Evolutionary conservation across 2,113 vertebrate species (phyloP).

Genomic region (Saguinus imperator): DNA sequence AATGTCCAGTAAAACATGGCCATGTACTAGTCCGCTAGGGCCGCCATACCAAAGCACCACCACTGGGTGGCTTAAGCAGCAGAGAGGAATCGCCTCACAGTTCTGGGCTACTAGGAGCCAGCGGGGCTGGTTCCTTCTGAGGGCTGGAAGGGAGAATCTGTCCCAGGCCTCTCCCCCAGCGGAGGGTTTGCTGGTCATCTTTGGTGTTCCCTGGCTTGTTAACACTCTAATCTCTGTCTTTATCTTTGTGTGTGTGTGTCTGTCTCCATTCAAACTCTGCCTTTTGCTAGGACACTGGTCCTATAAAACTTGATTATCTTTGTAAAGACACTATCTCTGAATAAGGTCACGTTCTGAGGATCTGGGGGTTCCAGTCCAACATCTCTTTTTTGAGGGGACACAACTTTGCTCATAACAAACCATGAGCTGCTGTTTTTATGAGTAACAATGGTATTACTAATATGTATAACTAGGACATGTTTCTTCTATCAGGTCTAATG

Average conservation of each 20-base stretch:
- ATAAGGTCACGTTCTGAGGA: not conserved
- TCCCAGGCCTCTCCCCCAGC: not conserved
- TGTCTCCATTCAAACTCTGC: not conserved
- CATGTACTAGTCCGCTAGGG: not conserved
- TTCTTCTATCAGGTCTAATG: not conserved
- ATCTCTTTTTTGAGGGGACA: not conserved
- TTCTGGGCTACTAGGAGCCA: not conserved
- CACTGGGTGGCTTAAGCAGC: not conserved
- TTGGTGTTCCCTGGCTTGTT: not conserved
- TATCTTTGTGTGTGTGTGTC: not conserved
- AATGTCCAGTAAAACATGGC: not conserved
- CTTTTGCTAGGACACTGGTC: not conserved
- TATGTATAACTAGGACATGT: not conserved
- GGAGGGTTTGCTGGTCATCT: not conserved
- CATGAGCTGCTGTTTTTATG: not conserved
- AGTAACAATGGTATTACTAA: not conserved
- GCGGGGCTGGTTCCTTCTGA: not conserved
- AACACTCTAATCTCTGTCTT: not conserved
- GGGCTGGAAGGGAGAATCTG: not conserved
- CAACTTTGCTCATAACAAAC: not conserved
- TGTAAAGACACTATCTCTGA: not conserved
- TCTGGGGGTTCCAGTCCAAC: not conserved
- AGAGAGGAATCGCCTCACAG: not conserved
- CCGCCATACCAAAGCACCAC: not conserved
- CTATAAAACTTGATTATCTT: not conserved